A percentile compares a stretch with the other conserved stretches of the same genome.
phyloP scores from a whole-genome alignment of 2,888 invertebrate species.

The Ormyrus rosae region DNA sequence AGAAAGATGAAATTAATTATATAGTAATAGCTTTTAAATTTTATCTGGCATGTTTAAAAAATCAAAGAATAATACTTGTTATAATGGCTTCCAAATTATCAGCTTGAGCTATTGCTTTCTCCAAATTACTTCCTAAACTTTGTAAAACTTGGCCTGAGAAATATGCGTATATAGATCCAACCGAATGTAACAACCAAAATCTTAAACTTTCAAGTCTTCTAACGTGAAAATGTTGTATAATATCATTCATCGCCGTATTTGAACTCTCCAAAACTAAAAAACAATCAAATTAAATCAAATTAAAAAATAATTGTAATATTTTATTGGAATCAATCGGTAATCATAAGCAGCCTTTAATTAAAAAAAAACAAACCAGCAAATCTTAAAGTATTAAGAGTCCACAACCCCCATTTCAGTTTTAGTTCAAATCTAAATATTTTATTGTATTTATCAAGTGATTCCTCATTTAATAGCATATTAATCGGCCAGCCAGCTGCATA shows the following conservation, averaged over 20 bases:
- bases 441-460: slow-evolving; percentile 71
- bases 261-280: slow-evolving; percentile 44
- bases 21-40: background rate
- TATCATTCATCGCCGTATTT: slow-evolving; percentile 51
- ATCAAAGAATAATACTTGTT: slow-evolving; percentile 48
- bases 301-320: background rate
- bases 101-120: slow-evolving; percentile 67
- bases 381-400: slow-evolving; percentile 76
- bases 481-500: slow-evolving; percentile 75
- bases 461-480: slow-evolving; percentile 71
- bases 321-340: background rate
- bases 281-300: background rate
- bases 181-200: slow-evolving; percentile 78
- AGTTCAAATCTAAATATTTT: slow-evolving; percentile 77
- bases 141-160: slow-evolving; percentile 77
- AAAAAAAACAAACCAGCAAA: slow-evolving; percentile 69
- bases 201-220: slow-evolving; percentile 77
- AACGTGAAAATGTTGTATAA: slow-evolving; percentile 68
- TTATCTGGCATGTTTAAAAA: background rate
- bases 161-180: slow-evolving; percentile 78
- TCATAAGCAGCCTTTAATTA: background rate
- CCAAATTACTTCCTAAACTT: slow-evolving; percentile 69
- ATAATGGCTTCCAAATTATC: slow-evolving; percentile 71
- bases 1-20: slow-evolving; percentile 9
- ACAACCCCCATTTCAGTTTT: slow-evolving; percentile 78